Evolutionary conservation across 2,113 vertebrate species (phyloP), one percentile per base, ranked within the genome.

Genomic region (Daphoenositta chrysoptera): DNA sequence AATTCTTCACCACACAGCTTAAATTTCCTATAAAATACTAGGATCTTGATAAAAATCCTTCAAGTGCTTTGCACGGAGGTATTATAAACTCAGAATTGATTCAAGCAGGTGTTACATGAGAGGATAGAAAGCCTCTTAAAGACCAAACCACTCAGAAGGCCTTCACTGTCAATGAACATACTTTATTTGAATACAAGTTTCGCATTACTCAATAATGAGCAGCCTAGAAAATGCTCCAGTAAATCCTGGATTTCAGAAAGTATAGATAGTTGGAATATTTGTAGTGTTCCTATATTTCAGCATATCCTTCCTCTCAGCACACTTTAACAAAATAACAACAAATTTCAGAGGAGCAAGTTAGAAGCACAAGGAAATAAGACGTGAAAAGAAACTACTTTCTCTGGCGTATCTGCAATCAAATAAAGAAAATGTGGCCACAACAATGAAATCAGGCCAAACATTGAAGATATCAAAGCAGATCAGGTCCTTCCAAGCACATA

Each of bases 401-500:
- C 44, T 21, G 56, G 33, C 5, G 69, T 5, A 26, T 26, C 31
- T 44, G 17, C 8, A 66, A 63, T 44, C 13, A 64, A 40, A 40
- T 40, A 48, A 64, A 1, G 3, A 47, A 93, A 63, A 76, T 1
- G 2, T 5, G 6, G 7, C 44, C 57, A 37, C n/a, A 60, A 6
- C 22, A 60, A 69, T 20, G 22, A 71, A 88, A 44, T 44, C 14
- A 85, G 53, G 17, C 13, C 21, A 71, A 76, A 92, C 24, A 30
- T 1, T 9, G 8, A 50, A 63, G 13, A 19, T 33, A 47, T 5
- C 47, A 56, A 76, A 80, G 47, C 10, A 63, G 9, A 42, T 45
- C 1, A 5, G 6, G 6, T 57, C 21, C 27, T 94, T 66, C 6
- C 10, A 40, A 53, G 7, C 0, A 1, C 13, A 30, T 2, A 3